Base-by-base conservation (phyloP, 2,113 vertebrate genomes). In the Tursiops truncatus region DNA sequence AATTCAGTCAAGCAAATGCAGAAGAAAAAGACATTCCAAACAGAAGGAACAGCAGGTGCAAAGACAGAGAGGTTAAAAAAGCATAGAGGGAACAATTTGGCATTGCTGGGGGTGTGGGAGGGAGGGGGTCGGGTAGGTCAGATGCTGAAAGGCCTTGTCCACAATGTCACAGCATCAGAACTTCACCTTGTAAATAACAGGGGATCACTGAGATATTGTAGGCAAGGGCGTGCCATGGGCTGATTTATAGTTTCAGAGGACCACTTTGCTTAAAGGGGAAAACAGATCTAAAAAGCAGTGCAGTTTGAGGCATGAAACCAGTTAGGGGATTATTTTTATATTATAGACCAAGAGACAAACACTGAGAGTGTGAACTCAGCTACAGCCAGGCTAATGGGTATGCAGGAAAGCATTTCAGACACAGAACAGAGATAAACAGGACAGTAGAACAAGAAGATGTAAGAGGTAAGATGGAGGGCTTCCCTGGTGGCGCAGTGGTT, bases 131-230 rank as follows among this genome's bases (percentile, higher is more conserved):
- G 10, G 62, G 41, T 36, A 92, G 87, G 62, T 65, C 80, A 58
- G 92, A 94, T 82, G 50, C 77, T 47, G 15, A 96, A 82, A 13
- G 20, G 89, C 47, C 85, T 93, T 44, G 67, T 83, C 38, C 73
- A 63, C 63, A 21, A 67, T 1, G 25, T 53, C 56, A 94, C 73
- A 44, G 26, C 28, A 60, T 82, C 89, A 93, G 23, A 86, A 77
- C 89, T 47, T 89, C 89, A 95, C 85, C 89, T 82, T 88, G 23
- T 47, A 96, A 88, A 71, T 50, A 91, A 85, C 41, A 93, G 67
- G 67, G 68, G 58, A 89, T 53, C 65, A 10, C 25, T 13, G n/a
- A 80, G 63, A n/a, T 77, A 82, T 82, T 77, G 73, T 70, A 95
- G 89, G 82, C 77, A 14, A 95, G 81, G 21, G 56, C 53, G 33